Evolutionary conservation across 2,888 invertebrate genomes (phyloP), one percentile per base, ranked within the genome.

Genomic region (Eupithecia exiguata): DNA sequence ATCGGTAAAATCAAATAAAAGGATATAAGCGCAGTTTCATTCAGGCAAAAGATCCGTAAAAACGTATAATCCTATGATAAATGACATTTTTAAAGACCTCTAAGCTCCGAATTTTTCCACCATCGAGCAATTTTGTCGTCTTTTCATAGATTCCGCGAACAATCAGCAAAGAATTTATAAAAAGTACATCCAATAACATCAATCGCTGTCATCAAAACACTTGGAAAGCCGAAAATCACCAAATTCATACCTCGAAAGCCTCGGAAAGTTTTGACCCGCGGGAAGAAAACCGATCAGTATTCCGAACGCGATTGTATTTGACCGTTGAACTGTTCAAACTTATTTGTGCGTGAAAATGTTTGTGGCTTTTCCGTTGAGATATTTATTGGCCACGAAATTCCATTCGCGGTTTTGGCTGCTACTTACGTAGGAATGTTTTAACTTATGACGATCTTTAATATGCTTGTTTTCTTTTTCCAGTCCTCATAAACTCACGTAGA

Each of bases 241-340:
- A 46, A 68, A 69, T 69, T 73, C 69, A 69, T 68, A 70, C 69
- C 69, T 38, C 40, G 66, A 67, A 71, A n/a, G 16, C 74, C 68
- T 43, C 75, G 71, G 72, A 83, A 87, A 85, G 79, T 86, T 84
- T 79, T 73, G 74, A 74, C 77, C 78, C 79, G 71, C 38, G 77
- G 79, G 81, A 84, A 84, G 84, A 49, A 83, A 40, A 82, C 77
- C 79, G 74, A 86, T 89, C 83, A 83, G 85, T 87, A 89, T 89
- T 89, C 89, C 86, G 84, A 86, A 79, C 71, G 72, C 43, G 74
- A 70, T 83, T 84, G 80, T 82, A 85, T 82, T 87, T 84, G 85
- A 83, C 84, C 83, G 83, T 65, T 49, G 69, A 53, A 72, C 66
- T 73, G 75, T 71, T 62, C 69, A 71, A 71, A 73, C 49, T 73